phyloP scores from a whole-genome alignment of 1,140 invertebrate species.

The Diachasma alloeum region DNA sequence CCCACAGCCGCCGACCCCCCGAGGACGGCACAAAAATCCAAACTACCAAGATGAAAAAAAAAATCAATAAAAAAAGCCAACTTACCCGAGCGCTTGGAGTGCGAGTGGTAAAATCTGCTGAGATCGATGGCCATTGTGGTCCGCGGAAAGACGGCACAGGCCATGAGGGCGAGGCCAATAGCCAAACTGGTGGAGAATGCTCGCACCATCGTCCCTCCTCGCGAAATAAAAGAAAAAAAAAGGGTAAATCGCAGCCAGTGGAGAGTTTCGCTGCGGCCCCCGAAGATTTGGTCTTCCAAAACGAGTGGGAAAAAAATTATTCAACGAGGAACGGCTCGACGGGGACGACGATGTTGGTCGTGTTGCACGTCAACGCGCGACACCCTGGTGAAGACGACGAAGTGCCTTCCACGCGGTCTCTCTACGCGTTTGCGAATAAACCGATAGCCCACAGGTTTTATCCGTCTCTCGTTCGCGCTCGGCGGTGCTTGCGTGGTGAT shows the following conservation, averaged over 20 bases:
- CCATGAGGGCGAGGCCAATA: constrained; percentile 54
- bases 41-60: background rate
- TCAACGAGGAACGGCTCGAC: background rate
- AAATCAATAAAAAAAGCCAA: constrained; percentile 21
- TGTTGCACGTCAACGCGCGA: background rate
- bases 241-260: background rate
- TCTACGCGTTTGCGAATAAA: background rate
- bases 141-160: constrained; percentile 66
- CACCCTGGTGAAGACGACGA: background rate
- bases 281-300: background rate
- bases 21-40: background rate
- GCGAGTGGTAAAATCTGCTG: constrained; percentile 72
- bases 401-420: background rate
- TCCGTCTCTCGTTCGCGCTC: background rate
- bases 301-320: background rate
- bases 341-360: background rate
- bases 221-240: background rate
- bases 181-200: constrained; percentile 43
- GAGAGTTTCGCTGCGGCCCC: background rate
- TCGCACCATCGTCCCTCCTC: constrained; percentile 39
- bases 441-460: background rate
- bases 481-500: background rate
- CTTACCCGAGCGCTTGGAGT: constrained; percentile 74
- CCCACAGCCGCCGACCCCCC: background rate
- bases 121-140: constrained; percentile 72